A percentile compares a stretch with the other conserved stretches of the same genome.
phyloP scores from a whole-genome alignment of 2,797 vertebrate species.

The Etheostoma nigrum region DNA sequence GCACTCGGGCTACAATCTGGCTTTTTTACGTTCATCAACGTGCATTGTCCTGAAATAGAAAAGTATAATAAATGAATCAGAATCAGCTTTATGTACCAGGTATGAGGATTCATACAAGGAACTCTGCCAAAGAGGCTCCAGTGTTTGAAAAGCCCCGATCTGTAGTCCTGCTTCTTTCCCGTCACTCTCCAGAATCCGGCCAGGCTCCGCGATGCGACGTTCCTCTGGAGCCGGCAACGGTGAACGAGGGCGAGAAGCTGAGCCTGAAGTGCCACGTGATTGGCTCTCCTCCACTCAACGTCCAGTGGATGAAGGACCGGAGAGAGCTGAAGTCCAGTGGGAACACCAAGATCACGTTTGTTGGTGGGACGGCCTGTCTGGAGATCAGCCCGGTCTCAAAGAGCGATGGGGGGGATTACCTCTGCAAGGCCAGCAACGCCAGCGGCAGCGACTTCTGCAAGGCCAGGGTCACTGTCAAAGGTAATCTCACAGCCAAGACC shows the following conservation, averaged over 20 bases:
- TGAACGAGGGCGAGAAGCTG: conserved; percentile 88
- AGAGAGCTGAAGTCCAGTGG: conserved; percentile 90
- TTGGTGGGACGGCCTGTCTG: conserved; percentile 86
- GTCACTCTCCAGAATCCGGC: conserved; percentile 83
- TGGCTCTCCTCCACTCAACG: conserved; percentile 89
- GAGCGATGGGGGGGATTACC: conserved; percentile 92
- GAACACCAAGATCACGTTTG: conserved; percentile 89
- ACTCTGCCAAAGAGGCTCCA: not conserved
- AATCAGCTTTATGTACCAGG: no score
- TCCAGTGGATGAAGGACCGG: conserved; percentile 97
- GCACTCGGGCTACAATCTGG: no score
- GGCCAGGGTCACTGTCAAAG: conserved; percentile 92
- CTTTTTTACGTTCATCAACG: no score
- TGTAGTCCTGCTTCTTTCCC: not conserved
- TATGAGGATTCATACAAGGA: no score
- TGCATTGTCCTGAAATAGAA: no score
- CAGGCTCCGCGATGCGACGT: conserved; percentile 90
- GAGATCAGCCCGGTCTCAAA: conserved; percentile 86
- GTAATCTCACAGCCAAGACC: conserved; percentile 67
- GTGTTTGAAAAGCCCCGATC: conserved; percentile 7
- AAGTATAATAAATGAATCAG: no score
- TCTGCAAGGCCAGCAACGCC: conserved; percentile 95
- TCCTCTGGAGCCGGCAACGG: conserved; percentile 85
- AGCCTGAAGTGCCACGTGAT: conserved; percentile 90
- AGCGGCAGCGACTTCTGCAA: conserved; percentile 92